Conservation (phyloP, 1,140 invertebrate species). For the Drosophila murphyi region DNA sequence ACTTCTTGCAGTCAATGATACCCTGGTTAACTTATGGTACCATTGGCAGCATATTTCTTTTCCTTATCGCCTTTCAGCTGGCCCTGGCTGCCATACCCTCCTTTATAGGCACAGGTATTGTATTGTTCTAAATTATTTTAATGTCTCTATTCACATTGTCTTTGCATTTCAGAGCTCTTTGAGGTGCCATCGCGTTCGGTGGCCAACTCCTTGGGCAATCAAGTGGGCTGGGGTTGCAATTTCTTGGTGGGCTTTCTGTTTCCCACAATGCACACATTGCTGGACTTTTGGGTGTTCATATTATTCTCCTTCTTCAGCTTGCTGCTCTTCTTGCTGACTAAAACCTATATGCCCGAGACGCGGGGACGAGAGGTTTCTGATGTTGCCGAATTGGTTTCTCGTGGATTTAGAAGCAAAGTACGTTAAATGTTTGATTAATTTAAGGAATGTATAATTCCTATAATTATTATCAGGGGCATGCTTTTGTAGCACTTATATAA, state of each 20-base stretch:
- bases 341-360: conserved; percentile 89
- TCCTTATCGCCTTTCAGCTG: conserved; percentile 92
- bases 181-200: conserved; percentile 92
- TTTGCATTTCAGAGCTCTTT: conserved; percentile 89
- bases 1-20: conserved; percentile 84
- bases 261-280: conserved; percentile 86
- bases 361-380: conserved; percentile 87
- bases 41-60: conserved; percentile 88
- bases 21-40: conserved; percentile 87
- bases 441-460: too few relatives aligned
- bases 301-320: conserved; percentile 87
- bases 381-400: conserved; percentile 85
- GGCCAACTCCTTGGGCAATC: conserved; percentile 92
- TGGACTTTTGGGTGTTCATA: conserved; percentile 89
- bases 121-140: background rate
- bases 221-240: conserved; percentile 91
- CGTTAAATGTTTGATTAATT: conserved; percentile 3
- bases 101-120: conserved; percentile 87
- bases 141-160: background rate
- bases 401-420: conserved; percentile 75
- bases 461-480: too few relatives aligned
- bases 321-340: conserved; percentile 87
- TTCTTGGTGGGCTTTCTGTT: conserved; percentile 94
- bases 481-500: too few relatives aligned
- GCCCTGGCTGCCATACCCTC: conserved; percentile 94